Evolutionary conservation across 2,797 vertebrate genomes (phyloP).

Genomic region (Nothura maculosa): DNA sequence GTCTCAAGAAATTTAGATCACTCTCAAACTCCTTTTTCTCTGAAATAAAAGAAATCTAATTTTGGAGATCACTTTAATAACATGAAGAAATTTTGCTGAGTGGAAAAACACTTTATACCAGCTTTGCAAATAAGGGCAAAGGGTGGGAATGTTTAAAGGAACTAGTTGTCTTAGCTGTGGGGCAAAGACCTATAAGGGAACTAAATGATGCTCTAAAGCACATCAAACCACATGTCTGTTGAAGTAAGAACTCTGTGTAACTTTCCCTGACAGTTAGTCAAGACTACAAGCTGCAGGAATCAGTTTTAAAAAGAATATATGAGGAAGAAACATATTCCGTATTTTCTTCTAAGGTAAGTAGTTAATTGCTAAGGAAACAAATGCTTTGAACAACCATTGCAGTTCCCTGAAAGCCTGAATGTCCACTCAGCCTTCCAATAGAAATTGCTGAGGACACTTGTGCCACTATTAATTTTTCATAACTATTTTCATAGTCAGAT

Average conservation of each 20-base stretch:
- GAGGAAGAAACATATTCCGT: neutral
- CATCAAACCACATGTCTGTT: neutral
- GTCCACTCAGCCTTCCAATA: neutral
- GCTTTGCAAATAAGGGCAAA: neutral
- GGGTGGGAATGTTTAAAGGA: neutral
- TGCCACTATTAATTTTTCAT: neutral
- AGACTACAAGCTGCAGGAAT: neutral
- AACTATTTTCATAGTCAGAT: neutral
- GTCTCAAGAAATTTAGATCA: neutral
- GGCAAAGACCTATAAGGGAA: neutral
- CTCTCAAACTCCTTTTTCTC: neutral
- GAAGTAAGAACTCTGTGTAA: neutral
- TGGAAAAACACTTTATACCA: neutral
- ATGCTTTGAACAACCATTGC: neutral
- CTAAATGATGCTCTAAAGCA: neutral
- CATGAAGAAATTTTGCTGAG: neutral
- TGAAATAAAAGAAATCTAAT: neutral
- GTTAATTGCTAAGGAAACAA: neutral
- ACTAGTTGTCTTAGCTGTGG: neutral
- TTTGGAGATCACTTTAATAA: neutral
- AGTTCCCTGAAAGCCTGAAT: neutral
- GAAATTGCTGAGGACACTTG: neutral
- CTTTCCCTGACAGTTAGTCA: neutral
- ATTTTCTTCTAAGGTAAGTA: neutral
- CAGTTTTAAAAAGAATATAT: neutral